A percentile compares a stretch with the other conserved stretches of the same genome.
phyloP scores from a whole-genome alignment of 2,113 vertebrate genomes.

The Festucalex cinctus region DNA sequence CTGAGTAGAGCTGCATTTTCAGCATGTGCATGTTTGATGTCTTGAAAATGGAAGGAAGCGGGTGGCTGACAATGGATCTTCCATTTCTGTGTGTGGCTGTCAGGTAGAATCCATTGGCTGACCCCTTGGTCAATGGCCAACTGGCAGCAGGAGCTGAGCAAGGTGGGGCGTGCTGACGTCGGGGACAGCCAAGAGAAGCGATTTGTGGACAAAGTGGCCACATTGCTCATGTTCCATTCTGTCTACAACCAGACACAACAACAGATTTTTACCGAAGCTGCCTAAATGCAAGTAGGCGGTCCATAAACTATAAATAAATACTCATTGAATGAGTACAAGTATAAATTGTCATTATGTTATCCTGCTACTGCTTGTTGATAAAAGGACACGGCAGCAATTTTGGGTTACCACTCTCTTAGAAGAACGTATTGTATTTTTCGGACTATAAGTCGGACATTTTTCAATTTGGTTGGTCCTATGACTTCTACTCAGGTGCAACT shows the following conservation, averaged over 20 bases:
- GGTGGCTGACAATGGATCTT: constrained; percentile 13
- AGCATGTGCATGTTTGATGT: constrained; percentile 50
- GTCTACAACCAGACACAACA: constrained; percentile 11
- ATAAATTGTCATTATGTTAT: neutral
- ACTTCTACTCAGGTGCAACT: too few relatives aligned
- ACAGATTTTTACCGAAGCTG: neutral
- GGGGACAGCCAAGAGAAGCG: constrained; percentile 49
- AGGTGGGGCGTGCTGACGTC: constrained; percentile 43
- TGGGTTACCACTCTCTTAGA: too few relatives aligned
- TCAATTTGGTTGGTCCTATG: too few relatives aligned
- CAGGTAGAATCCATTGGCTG: constrained; percentile 53
- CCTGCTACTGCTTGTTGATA: too few relatives aligned
- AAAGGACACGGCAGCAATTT: neutral
- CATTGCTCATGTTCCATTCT: constrained; percentile 50
- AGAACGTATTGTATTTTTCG: too few relatives aligned
- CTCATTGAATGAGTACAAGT: neutral
- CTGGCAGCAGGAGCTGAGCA: constrained; percentile 59
- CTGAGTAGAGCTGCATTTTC: constrained; percentile 53
- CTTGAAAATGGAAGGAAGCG: constrained; percentile 32
- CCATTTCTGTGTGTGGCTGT: constrained; percentile 22
- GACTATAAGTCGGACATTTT: too few relatives aligned
- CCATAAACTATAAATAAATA: neutral
- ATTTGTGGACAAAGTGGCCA: constrained; percentile 64
- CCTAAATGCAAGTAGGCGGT: neutral
- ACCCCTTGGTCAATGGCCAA: constrained; percentile 67